Percentiles rank a stretch among this genome's conserved stretches.
Evolutionary conservation across 37 sponge, comb jelly and placozoan species (phyloP).

Genomic region (Haliclona indistincta): DNA sequence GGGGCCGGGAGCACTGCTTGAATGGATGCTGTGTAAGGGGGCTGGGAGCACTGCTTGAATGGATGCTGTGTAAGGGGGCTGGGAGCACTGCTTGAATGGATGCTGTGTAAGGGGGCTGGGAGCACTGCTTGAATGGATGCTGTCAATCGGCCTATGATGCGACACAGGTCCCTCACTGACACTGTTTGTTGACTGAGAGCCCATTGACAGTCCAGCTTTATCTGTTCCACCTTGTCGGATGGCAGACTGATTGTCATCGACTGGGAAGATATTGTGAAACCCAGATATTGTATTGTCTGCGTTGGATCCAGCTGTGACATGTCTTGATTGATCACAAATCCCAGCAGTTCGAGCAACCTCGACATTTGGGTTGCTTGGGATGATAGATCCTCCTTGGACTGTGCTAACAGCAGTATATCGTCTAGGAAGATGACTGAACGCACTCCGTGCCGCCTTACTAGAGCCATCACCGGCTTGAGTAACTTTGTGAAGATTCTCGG

Average conservation of each 20-base stretch:
- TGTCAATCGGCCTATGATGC: slow-evolving; percentile 23
- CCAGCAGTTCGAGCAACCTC: slow-evolving; percentile 11
- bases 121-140: slow-evolving; percentile 28
- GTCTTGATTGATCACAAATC: slow-evolving; percentile 42
- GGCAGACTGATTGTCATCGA: slow-evolving; percentile 48
- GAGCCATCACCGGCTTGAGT: slow-evolving; percentile 44
- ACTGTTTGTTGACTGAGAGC: background rate
- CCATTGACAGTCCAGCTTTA: background rate
- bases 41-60: slow-evolving; percentile 31
- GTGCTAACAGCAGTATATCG: slow-evolving; percentile 52
- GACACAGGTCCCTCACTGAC: slow-evolving; percentile 23
- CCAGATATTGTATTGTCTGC: slow-evolving; percentile 34
- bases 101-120: slow-evolving; percentile 22
- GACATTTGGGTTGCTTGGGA: background rate
- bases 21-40: slow-evolving; percentile 11
- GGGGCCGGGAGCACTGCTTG: slow-evolving; percentile 39
- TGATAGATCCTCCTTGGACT: slow-evolving; percentile 25
- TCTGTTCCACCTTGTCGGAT: slow-evolving; percentile 23
- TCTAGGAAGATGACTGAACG: slow-evolving; percentile 34
- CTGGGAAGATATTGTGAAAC: slow-evolving; percentile 36
- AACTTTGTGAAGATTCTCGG: slow-evolving; percentile 29
- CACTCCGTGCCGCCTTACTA: slow-evolving; percentile 24
- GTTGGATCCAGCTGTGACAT: slow-evolving; percentile 23
- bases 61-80: slow-evolving; percentile 16
- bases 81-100: slow-evolving; percentile 21